Percentiles rank a stretch among this genome's conserved stretches.
phyloP scores from a whole-genome alignment of 2,797 vertebrate species.

The Clarias laeviceps region DNA sequence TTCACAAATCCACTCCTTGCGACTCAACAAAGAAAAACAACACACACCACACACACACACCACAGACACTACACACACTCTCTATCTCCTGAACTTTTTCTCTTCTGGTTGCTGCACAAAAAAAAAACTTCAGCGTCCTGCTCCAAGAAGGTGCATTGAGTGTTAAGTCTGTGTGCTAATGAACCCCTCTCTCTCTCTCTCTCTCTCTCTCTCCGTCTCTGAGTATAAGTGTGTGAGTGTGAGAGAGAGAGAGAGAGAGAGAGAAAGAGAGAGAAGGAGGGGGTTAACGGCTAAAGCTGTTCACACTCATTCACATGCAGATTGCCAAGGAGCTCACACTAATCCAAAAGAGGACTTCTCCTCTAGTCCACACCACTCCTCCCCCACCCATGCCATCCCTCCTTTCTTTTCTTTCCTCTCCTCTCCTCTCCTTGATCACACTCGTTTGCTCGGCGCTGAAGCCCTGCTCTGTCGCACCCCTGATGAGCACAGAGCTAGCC shows the following conservation, averaged over 20 bases:
- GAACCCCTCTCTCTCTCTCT: slow-evolving; percentile 45
- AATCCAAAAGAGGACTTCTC: slow-evolving; percentile 69
- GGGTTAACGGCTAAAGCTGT: slow-evolving; percentile 67
- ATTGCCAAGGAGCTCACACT: slow-evolving; percentile 77
- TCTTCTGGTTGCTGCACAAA: slow-evolving; percentile 4
- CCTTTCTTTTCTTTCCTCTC: slow-evolving; percentile 5
- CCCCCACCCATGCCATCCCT: slow-evolving; percentile 17
- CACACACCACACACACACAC: background rate
- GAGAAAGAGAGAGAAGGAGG: slow-evolving; percentile 32
- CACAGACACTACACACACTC: background rate
- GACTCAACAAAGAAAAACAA: slow-evolving; percentile 30
- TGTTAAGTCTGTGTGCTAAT: slow-evolving; percentile 39
- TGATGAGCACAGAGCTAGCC: slow-evolving; percentile 40
- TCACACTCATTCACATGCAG: slow-evolving; percentile 79
- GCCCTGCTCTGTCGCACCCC: slow-evolving; percentile 27
- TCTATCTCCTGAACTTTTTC: background rate
- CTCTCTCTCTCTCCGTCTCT: slow-evolving; percentile 32
- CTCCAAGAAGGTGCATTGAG: slow-evolving; percentile 36
- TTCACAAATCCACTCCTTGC: slow-evolving; percentile 59
- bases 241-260: slow-evolving; percentile 13
- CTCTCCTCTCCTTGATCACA: background rate
- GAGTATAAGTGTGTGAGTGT: slow-evolving; percentile 22
- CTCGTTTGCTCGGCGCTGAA: slow-evolving; percentile 32
- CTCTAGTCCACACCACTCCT: background rate
- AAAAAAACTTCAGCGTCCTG: slow-evolving; percentile 39